These are phyloP conservation scores for Ciconia stormi DNA, from an alignment of 2,113 vertebrate genomes.

Conservation along the genomic window DNA sequence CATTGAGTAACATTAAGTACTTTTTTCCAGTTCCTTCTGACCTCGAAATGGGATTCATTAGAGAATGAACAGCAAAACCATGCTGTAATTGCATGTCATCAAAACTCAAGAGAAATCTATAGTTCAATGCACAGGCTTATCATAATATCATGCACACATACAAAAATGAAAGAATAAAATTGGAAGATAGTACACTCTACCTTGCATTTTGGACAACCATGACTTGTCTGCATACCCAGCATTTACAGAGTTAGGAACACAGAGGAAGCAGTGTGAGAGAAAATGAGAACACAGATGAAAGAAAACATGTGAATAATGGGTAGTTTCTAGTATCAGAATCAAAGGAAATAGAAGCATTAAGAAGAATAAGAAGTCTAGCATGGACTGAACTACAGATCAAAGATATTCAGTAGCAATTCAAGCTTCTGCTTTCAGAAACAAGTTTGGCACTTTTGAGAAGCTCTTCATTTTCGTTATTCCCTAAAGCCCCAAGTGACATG, in stretches of 20 bases:
- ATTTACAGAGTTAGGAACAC: slow-evolving; percentile 73
- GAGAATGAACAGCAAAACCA: not conserved
- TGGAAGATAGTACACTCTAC: slow-evolving; percentile 70
- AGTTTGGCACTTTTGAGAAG: not conserved
- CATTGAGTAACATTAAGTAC: not conserved
- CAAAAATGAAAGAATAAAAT: not conserved
- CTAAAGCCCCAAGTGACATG: not conserved
- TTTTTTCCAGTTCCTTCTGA: not conserved
- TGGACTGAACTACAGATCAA: not conserved
- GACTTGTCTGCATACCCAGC: slow-evolving; percentile 91
- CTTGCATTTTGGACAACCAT: slow-evolving; percentile 99
- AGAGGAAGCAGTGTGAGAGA: slow-evolving; percentile 78
- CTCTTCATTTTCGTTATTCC: not conserved
- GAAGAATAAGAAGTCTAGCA: not conserved
- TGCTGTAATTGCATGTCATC: not conserved
- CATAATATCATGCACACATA: not conserved
- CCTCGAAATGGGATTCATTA: not conserved
- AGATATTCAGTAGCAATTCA: not conserved
- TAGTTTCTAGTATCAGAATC: not conserved
- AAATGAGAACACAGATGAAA: slow-evolving; percentile 73
- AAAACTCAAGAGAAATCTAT: not conserved
- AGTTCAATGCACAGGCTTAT: not conserved
- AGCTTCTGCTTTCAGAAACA: not conserved
- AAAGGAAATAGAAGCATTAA: not conserved
- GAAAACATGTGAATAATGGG: slow-evolving; percentile 62